These are phyloP conservation scores for Hyposoter didymator DNA, from an alignment of 2,888 invertebrate genomes.

Conservation along the genomic window DNA sequence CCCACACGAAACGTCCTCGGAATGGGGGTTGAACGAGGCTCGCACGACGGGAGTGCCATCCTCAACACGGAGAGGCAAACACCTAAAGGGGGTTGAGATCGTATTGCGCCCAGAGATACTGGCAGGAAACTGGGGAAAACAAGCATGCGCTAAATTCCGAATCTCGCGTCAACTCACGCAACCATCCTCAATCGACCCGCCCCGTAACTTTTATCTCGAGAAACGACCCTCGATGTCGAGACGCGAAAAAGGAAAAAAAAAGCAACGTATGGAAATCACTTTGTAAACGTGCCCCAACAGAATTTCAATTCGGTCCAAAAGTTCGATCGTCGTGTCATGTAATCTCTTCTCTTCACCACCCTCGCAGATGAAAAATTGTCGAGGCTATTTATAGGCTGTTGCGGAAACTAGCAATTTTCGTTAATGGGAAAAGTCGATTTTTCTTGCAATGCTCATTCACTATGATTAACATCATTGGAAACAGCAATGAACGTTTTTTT, in stretches of 20 bases:
- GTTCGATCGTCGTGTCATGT: background rate
- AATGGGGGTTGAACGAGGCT: constrained; percentile 60
- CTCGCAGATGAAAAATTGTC: background rate
- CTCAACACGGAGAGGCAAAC: constrained; percentile 19
- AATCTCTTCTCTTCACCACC: background rate
- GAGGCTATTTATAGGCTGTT: background rate
- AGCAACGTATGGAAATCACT: constrained; percentile 18
- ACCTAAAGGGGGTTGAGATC: constrained; percentile 7
- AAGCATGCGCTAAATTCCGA: constrained; percentile 78
- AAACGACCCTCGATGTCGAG: constrained; percentile 18
- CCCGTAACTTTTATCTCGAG: constrained; percentile 72
- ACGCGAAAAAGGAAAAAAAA: background rate
- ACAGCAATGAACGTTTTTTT: background rate
- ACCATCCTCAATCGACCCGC: constrained; percentile 79
- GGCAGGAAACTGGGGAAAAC: constrained; percentile 70
- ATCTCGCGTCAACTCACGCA: constrained; percentile 66
- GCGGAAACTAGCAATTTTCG: background rate
- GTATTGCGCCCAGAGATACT: constrained; percentile 56
- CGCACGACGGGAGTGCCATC: constrained; percentile 52
- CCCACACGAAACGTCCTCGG: background rate
- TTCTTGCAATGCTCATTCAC: background rate
- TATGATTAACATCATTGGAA: background rate
- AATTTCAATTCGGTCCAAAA: constrained; percentile 20
- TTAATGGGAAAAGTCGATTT: background rate
- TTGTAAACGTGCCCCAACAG: background rate